Percentiles rank a stretch among this genome's conserved stretches.
phyloP scores from a whole-genome alignment of 2,888 invertebrate species.

The Pandemis heparana region DNA sequence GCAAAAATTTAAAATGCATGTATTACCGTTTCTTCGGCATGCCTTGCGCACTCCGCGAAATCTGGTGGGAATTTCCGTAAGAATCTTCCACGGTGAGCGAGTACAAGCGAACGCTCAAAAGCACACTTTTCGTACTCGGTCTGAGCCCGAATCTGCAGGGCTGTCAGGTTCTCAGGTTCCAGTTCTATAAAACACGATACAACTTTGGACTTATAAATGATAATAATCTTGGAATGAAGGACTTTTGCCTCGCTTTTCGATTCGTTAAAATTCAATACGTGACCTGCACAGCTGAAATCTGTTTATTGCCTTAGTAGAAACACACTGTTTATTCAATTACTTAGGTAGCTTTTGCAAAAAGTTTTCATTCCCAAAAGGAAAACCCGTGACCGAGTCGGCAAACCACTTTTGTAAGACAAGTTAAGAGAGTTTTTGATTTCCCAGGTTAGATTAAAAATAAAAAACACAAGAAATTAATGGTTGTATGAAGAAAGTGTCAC shows the following conservation, averaged over 20 bases:
- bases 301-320: neutral
- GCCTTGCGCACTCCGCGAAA: slow-evolving; percentile 73
- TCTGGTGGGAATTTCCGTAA: slow-evolving; percentile 66
- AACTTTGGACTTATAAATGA: neutral
- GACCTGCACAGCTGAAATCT: neutral
- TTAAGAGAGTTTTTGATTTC: neutral
- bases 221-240: neutral
- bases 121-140: slow-evolving; percentile 78
- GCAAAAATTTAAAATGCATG: neutral
- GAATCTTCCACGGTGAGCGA: slow-evolving; percentile 67
- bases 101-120: slow-evolving; percentile 72
- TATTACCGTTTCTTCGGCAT: slow-evolving; percentile 76
- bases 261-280: slow-evolving; percentile 5
- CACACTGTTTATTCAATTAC: slow-evolving; percentile 25
- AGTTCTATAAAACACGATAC: slow-evolving; percentile 60
- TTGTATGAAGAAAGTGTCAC: too few species aligned
- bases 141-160: slow-evolving; percentile 73
- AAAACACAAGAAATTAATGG: too few species aligned
- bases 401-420: neutral
- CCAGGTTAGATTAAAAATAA: neutral
- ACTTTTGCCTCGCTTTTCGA: neutral
- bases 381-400: neutral
- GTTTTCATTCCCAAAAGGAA: neutral
- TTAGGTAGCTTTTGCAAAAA: neutral
- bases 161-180: slow-evolving; percentile 73